These are phyloP conservation scores for Hydraecia micacea DNA, from an alignment of 2,888 invertebrate species.

Conservation along the genomic window DNA sequence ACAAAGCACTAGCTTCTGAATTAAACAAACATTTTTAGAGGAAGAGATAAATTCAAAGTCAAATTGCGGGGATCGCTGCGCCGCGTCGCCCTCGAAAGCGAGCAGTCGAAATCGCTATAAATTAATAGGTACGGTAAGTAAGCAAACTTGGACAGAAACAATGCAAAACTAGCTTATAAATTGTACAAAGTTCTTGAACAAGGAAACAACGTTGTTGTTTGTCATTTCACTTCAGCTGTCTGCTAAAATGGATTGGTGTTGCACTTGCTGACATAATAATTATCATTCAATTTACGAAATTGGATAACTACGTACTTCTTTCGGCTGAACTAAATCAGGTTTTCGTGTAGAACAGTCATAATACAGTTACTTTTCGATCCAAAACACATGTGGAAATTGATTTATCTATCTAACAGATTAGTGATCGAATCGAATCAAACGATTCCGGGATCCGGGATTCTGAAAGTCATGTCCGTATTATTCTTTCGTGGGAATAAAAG, in stretches of 20 bases:
- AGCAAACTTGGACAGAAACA: conserved; percentile 20
- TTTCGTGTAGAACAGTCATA: not conserved
- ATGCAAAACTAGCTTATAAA: conserved; percentile 34
- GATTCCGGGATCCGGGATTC: no score
- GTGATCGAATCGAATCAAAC: no score
- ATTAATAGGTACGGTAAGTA: conserved; percentile 40
- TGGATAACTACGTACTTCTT: not conserved
- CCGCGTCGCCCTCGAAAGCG: not conserved
- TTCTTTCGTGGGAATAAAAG: no score
- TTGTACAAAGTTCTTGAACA: conserved; percentile 21
- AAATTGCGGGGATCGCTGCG: conserved; percentile 25
- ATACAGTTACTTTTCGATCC: not conserved
- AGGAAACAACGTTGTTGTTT: conserved; percentile 9
- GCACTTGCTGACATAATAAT: not conserved
- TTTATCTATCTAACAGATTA: no score
- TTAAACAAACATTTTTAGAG: conserved; percentile 30
- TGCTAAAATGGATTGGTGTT: not conserved
- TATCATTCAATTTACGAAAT: not conserved
- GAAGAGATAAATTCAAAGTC: conserved; percentile 38
- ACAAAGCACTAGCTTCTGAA: conserved; percentile 13
- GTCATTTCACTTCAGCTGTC: conserved; percentile 15
- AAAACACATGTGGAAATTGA: no score
- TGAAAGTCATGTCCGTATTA: no score
- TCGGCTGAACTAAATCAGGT: not conserved
- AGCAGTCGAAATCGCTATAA: conserved; percentile 33